These are phyloP conservation scores for Sebastes diploproa DNA, from an alignment of 2,797 vertebrate species.

Conservation along the genomic window DNA sequence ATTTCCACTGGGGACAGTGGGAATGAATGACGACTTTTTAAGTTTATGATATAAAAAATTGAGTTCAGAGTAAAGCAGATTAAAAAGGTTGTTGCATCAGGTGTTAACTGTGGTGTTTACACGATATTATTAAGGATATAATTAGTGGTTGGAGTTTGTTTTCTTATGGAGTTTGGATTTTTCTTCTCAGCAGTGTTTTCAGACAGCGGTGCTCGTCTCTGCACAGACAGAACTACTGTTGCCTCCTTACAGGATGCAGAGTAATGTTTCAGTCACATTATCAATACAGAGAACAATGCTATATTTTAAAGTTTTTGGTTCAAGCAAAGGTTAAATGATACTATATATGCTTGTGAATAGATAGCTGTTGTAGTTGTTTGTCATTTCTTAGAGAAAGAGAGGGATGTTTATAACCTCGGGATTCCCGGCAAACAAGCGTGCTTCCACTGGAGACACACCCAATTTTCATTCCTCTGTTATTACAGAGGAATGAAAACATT, in stretches of 20 bases:
- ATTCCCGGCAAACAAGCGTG: conserved; percentile 10
- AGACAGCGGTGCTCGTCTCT: not conserved
- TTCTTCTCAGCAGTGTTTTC: not conserved
- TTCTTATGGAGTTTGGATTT: not conserved
- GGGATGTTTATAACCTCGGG: not conserved
- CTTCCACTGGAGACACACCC: conserved; percentile 24
- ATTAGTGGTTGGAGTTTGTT: conserved; percentile 19
- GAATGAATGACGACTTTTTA: no score
- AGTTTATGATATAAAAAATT: not conserved
- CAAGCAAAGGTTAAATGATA: not conserved
- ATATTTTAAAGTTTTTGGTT: not conserved
- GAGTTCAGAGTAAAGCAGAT: not conserved
- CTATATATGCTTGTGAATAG: no score
- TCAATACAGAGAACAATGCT: not conserved
- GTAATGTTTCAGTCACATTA: not conserved
- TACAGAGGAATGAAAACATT: conserved; percentile 65
- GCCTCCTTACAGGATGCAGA: not conserved
- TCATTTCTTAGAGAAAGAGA: not conserved
- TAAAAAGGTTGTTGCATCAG: not conserved
- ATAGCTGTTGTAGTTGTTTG: not conserved
- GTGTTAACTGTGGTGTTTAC: not conserved
- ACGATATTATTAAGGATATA: not conserved
- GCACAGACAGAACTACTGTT: not conserved
- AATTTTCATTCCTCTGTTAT: conserved; percentile 46
- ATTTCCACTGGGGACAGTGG: not conserved